A percentile compares a stretch with the other conserved stretches of the same genome.
Evolutionary conservation across 2,797 vertebrate species (phyloP).

Genomic region (Protosalanx chinensis): DNA sequence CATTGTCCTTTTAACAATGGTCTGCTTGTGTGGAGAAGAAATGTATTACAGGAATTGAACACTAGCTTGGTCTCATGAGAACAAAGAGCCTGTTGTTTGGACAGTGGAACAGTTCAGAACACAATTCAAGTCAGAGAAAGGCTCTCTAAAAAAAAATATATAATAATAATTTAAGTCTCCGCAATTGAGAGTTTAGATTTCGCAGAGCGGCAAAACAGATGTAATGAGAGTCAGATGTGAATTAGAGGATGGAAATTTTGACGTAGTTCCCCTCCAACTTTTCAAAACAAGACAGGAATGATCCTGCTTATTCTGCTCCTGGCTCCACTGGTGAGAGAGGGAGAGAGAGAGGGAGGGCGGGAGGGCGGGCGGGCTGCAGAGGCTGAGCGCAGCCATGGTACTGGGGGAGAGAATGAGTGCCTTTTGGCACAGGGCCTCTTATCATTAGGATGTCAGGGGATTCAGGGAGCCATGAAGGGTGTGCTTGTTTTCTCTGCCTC

Average conservation of each 20-base stretch:
- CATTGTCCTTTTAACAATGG: not conserved
- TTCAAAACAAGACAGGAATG: not conserved
- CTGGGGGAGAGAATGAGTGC: not conserved
- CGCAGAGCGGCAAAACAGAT: not conserved
- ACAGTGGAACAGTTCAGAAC: no score
- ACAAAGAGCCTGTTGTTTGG: no score
- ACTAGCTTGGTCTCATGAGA: no score
- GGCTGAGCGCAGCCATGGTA: not conserved
- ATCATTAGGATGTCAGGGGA: not conserved
- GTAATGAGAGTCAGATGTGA: not conserved
- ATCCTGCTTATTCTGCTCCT: not conserved
- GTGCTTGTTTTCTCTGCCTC: not conserved
- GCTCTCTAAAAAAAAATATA: no score
- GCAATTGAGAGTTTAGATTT: not conserved
- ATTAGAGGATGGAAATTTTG: slow-evolving; percentile 12
- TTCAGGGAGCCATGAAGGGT: slow-evolving; percentile 6
- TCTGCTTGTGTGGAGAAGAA: not conserved
- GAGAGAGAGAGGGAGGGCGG: not conserved
- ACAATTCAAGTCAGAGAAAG: no score
- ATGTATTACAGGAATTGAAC: not conserved
- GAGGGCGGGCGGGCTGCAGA: not conserved
- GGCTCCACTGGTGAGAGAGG: not conserved
- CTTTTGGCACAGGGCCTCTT: not conserved
- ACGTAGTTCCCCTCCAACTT: not conserved
- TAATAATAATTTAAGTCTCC: no score